Percentiles rank a stretch among this genome's conserved stretches.
Evolutionary conservation across 1,140 invertebrate species (phyloP).

Genomic region (Pemphigus obesinymphae): DNA sequence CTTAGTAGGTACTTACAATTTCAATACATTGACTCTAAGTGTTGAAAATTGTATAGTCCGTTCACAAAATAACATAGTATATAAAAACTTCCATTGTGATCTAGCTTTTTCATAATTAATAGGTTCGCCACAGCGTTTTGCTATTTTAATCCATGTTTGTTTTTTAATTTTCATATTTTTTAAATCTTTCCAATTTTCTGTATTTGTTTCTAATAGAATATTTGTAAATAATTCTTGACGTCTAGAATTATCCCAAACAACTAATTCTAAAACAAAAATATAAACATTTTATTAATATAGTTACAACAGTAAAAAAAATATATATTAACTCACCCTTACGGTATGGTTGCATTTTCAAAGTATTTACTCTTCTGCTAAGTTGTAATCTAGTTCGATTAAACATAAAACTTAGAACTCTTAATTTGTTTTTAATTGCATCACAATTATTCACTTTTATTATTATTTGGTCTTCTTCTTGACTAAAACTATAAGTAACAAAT

Average conservation of each 20-base stretch:
- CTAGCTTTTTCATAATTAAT: neutral
- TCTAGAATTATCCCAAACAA: neutral
- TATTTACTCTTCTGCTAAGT: neutral
- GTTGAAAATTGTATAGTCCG: neutral
- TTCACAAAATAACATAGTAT: constrained; percentile 18
- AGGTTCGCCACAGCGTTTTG: neutral
- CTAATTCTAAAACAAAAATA: neutral
- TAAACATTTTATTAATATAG: neutral
- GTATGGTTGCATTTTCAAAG: neutral
- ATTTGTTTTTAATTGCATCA: neutral
- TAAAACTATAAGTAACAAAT: neutral
- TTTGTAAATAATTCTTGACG: constrained; percentile 21
- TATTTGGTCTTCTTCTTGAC: neutral
- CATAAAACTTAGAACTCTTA: neutral
- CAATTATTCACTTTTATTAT: constrained; percentile 11
- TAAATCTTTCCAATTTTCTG: constrained; percentile 2
- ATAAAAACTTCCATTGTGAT: neutral
- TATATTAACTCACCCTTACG: neutral
- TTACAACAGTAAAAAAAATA: neutral
- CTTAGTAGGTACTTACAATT: constrained; percentile 27
- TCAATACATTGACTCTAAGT: neutral
- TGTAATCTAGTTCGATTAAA: constrained; percentile 7
- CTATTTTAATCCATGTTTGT: neutral
- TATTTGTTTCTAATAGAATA: constrained; percentile 22
- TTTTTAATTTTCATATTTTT: neutral